Base-by-base conservation (phyloP, 2,113 vertebrate species). In the Tenrec ecaudatus region DNA sequence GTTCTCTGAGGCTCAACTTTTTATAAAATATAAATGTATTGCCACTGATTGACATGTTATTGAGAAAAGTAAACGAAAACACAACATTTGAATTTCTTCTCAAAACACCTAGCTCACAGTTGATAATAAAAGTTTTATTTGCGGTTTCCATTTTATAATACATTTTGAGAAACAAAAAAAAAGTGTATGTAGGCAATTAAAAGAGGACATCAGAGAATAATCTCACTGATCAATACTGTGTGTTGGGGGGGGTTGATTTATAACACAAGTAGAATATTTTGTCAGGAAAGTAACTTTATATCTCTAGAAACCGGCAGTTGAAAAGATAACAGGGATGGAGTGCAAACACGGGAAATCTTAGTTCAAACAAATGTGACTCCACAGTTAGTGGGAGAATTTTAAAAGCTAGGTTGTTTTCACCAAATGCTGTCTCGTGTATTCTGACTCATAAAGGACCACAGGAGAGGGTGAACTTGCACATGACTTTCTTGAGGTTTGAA, bases 11-110 rank as follows among this genome's bases (percentile, higher is more conserved):
- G 38, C 43, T 53, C 14, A 71, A 12, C 15, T 91, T 91, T 81
- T 96, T 66, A 22, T 66, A 14, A 78, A 86, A 86, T n/a, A 73
- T 66, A 27, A 91, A 3, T 3, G 20, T 86, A 25, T 87, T 64
- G 64, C 57, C 11, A 88, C 29, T 80, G 47, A 53, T 53, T 53
- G 7, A 6, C 90, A 90, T 64, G 12, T 0, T 66, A 40, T 6
- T 81, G 69, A n/a, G 9, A 22, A 76, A 47, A 76, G 31, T 20
- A 73, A 86, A 53, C 33, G 11, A 75, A 40, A 90, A 78, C 25
- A 64, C 25, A 91, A 36, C 69, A 91, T 60, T 23, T 36, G 14
- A 86, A 79, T 86, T 89, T 73, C 6, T 3, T 80, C 12, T 91
- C 19, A 77, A 87, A 77, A 66, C 58, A 82, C 10, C 23, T 82